These are phyloP conservation scores for Philereme vetulata DNA, from an alignment of 2,888 invertebrate species.

Conservation along the genomic window DNA sequence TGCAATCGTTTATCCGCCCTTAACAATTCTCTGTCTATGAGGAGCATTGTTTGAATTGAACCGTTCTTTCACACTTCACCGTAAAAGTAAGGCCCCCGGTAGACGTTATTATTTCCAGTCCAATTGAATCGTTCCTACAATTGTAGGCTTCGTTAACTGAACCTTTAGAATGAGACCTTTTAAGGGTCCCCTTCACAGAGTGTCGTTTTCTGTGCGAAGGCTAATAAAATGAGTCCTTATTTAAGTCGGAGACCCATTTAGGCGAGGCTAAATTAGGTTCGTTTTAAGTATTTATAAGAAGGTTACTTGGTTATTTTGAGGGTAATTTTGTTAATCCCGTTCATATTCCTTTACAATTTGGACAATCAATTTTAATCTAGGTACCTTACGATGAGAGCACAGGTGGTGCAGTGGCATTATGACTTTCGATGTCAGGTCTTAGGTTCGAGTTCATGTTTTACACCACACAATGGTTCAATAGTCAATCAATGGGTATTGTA, in stretches of 20 bases:
- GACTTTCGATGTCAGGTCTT: no score
- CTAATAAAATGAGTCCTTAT: constrained; percentile 36
- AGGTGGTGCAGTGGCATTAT: no score
- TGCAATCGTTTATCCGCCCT: constrained; percentile 40
- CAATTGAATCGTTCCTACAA: constrained; percentile 58
- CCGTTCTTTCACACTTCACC: constrained; percentile 58
- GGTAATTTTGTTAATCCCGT: constrained; percentile 6
- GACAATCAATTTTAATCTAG: background rate
- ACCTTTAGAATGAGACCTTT: constrained; percentile 37
- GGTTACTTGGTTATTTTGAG: constrained; percentile 7
- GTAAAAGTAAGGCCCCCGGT: constrained; percentile 55
- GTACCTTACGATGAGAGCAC: no score
- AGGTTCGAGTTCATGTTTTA: no score
- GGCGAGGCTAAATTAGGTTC: constrained; percentile 21
- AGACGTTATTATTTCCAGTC: constrained; percentile 59
- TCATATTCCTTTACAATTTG: constrained; percentile 1
- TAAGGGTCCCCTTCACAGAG: constrained; percentile 26
- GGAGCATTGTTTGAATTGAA: constrained; percentile 64
- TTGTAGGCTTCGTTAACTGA: constrained; percentile 50
- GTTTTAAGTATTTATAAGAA: constrained; percentile 19
- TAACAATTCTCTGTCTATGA: constrained; percentile 55
- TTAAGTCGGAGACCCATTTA: constrained; percentile 34
- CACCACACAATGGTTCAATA: no score
- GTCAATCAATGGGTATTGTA: no score
- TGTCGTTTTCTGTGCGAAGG: constrained; percentile 33